A percentile compares a stretch with the other conserved stretches of the same genome.
phyloP scores from a whole-genome alignment of 2,888 invertebrate species.

The Parnassius mnemosyne region DNA sequence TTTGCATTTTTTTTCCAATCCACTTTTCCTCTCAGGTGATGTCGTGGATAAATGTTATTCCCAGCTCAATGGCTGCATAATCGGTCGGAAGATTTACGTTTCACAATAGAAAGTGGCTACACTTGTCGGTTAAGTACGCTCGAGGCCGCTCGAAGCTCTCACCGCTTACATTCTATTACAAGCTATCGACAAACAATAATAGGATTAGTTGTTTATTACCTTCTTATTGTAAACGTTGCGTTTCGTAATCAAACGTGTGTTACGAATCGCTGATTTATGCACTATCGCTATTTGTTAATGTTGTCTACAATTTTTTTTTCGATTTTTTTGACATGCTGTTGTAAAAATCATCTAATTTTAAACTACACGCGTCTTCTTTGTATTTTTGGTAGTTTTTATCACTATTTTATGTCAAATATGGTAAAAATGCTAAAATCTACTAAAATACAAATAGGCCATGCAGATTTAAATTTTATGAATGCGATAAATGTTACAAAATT shows the following conservation, averaged over 20 bases:
- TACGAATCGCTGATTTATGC: not conserved
- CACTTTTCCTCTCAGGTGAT: not conserved
- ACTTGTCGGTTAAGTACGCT: constrained; percentile 45
- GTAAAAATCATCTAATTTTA: too few species aligned
- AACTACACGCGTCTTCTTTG: too few species aligned
- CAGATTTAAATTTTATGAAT: too few species aligned
- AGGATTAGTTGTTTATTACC: constrained; percentile 30
- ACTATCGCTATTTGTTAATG: not conserved
- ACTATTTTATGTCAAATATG: too few species aligned
- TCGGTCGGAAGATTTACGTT: constrained; percentile 22
- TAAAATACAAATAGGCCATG: too few species aligned
- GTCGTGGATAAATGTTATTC: constrained; percentile 14
- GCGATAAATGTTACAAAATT: too few species aligned
- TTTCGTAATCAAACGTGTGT: constrained; percentile 11
- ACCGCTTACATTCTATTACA: constrained; percentile 24
- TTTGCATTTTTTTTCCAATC: constrained; percentile 3
- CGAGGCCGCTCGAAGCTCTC: constrained; percentile 33
- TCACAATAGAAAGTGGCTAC: constrained; percentile 44
- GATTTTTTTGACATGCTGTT: too few species aligned
- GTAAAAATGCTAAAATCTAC: too few species aligned
- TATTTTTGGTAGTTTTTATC: too few species aligned
- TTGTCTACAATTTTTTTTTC: too few species aligned
- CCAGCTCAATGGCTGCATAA: constrained; percentile 8
- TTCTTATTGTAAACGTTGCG: constrained; percentile 20
- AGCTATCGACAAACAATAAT: constrained; percentile 12